Base-by-base conservation (phyloP, 2,113 vertebrate genomes). In the Rousettus leschenaultii region DNA sequence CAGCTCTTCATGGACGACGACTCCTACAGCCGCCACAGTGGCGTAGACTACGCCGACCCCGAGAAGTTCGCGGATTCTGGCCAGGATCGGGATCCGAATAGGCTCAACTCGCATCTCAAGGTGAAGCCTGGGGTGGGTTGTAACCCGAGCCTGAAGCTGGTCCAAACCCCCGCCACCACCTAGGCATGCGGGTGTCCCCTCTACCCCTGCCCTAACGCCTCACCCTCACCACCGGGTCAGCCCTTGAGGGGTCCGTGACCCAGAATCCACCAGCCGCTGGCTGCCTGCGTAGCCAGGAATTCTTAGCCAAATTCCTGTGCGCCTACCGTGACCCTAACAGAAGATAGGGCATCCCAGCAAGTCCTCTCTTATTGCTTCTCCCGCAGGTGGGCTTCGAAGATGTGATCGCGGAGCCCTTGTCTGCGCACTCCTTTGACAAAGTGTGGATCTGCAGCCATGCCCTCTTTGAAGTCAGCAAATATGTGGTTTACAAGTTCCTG, bases 381-480 rank as follows among this genome's bases (percentile, higher is more conserved):
- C 55, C 11, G 2, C 98, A 99, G 99, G 98, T 99, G 83, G 98
- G 98, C 0, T 99, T 99, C 86, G 99, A 99, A 28, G 99, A 99
- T 38, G 98, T 99, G 96, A 99, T 99, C 51, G 99, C 99, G 0
- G 99, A 99, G 97, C 99, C 99, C 0, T 83, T 89, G 53, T 99
- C 99, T 0, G 96, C 98, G 0, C 99, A 99, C 98, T 99, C 99
- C 96, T 99, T 99, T 73, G 99, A 99, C 98, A 98, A 95, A 63
- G 99, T 99, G 9, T 99, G 99, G 99, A 98, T 99, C 66, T 99
- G 99, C 97, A 99, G 99, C 98, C 99, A 99, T 66, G 99, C 99
- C 26, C 98, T 98, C 43, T 99, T 99, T 12, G 99, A 99, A 97
- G 94, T 99, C 98, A 98, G 99, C 93, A 99, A 99, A 89, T 99